Conservation (phyloP, 1,140 invertebrate species). For the Triops cancriformis region DNA sequence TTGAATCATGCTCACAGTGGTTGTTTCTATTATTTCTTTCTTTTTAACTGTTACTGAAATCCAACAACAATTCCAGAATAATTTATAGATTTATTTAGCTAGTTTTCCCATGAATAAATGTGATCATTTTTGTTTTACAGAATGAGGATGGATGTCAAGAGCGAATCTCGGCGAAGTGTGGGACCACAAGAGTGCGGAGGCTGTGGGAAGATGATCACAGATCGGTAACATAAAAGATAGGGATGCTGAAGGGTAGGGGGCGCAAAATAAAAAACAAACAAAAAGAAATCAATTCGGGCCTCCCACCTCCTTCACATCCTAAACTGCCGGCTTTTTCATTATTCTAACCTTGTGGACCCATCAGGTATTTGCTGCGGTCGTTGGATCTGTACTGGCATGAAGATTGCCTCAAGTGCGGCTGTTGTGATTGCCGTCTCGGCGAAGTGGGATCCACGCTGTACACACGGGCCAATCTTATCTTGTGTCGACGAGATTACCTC, state of each 20-base stretch:
- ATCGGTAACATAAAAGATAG: conserved; percentile 33
- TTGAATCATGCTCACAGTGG: no score
- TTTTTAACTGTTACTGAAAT: no score
- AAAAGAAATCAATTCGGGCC: not conserved
- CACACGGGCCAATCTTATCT: conserved; percentile 82
- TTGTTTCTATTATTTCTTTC: no score
- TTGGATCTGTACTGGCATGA: conserved; percentile 89
- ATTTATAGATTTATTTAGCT: no score
- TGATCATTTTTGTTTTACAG: not conserved
- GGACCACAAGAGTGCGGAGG: conserved; percentile 37
- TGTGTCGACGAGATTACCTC: conserved; percentile 88
- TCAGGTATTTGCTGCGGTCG: conserved; percentile 48
- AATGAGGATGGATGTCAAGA: conserved; percentile 24
- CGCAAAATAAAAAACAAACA: not conserved
- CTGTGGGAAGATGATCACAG: conserved; percentile 44
- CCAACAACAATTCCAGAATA: no score
- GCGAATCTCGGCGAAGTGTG: conserved; percentile 19
- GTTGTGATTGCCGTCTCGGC: conserved; percentile 81
- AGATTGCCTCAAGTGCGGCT: conserved; percentile 86
- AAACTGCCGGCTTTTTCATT: not conserved
- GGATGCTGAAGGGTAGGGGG: no score
- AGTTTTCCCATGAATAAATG: no score
- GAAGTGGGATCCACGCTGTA: conserved; percentile 87
- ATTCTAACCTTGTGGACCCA: not conserved
- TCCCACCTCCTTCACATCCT: no score